These are phyloP conservation scores for Homalodisca vitripennis DNA, from an alignment of 1,140 invertebrate species.

Conservation along the genomic window DNA sequence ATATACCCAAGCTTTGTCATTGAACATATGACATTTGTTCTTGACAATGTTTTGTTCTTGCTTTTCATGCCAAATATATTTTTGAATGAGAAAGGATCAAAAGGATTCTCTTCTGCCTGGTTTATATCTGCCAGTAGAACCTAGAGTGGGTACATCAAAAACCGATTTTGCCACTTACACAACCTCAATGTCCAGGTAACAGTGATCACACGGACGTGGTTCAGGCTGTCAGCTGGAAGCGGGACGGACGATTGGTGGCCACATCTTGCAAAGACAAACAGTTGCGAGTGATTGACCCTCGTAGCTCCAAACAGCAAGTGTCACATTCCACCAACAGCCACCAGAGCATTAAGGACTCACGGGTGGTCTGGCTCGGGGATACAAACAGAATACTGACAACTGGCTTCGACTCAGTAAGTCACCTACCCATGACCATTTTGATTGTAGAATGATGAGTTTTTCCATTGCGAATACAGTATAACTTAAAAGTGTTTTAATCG, in stretches of 20 bases:
- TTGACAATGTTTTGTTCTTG: too few relatives aligned
- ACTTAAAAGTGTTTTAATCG: too few relatives aligned
- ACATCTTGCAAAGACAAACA: slow-evolving; percentile 80
- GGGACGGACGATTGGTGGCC: slow-evolving; percentile 72
- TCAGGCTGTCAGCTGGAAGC: slow-evolving; percentile 81
- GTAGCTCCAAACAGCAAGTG: slow-evolving; percentile 55
- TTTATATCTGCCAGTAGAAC: too few relatives aligned
- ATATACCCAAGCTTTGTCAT: too few relatives aligned
- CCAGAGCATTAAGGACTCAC: slow-evolving; percentile 86
- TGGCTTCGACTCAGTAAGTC: slow-evolving; percentile 56
- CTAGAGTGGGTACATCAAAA: too few relatives aligned
- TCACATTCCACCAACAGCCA: slow-evolving; percentile 71
- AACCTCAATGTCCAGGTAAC: slow-evolving; percentile 62
- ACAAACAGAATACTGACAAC: slow-evolving; percentile 80
- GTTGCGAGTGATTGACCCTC: slow-evolving; percentile 77
- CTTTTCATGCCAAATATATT: too few relatives aligned
- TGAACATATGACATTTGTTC: too few relatives aligned
- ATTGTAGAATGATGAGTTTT: too few relatives aligned
- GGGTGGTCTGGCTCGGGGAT: slow-evolving; percentile 85
- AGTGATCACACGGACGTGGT: slow-evolving; percentile 79
- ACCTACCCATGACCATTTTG: not conserved
- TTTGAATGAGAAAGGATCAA: too few relatives aligned
- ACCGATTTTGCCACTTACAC: too few relatives aligned
- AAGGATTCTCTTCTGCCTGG: too few relatives aligned
- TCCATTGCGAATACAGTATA: too few relatives aligned